phyloP scores from a whole-genome alignment of 2,888 invertebrate genomes.

The Drosophila algonquin region DNA sequence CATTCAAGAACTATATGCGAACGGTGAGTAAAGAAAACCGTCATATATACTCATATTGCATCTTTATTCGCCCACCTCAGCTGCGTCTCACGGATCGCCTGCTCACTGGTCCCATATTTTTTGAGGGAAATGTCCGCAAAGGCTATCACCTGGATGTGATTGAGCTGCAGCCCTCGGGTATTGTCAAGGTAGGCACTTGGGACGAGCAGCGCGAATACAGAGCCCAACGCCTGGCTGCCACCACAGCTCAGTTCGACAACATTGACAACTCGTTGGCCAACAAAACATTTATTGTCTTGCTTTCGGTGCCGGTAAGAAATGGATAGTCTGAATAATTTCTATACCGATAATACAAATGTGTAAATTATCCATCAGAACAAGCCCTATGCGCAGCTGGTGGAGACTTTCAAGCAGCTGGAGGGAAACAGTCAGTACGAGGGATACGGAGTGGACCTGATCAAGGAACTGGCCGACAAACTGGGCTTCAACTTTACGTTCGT shows the following conservation, averaged over 20 bases:
- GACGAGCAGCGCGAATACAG: conserved; percentile 86
- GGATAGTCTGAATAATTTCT: background rate
- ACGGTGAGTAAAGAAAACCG: conserved; percentile 56
- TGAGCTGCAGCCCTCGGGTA: conserved; percentile 87
- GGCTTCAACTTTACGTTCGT: conserved; percentile 93
- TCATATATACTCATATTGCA: no score
- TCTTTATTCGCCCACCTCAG: conserved; percentile 39
- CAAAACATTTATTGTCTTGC: conserved; percentile 88
- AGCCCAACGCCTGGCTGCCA: conserved; percentile 84
- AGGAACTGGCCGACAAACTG: conserved; percentile 89
- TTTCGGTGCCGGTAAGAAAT: conserved; percentile 87
- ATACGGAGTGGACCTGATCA: conserved; percentile 93
- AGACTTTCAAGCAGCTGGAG: conserved; percentile 87
- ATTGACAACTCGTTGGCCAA: conserved; percentile 88
- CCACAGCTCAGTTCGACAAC: conserved; percentile 84
- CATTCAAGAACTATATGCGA: conserved; percentile 91
- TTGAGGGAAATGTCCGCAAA: conserved; percentile 91
- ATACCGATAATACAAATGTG: background rate
- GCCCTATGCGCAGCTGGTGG: conserved; percentile 94
- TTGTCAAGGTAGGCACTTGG: conserved; percentile 90
- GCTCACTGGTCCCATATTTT: conserved; percentile 90
- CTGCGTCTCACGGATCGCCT: conserved; percentile 66
- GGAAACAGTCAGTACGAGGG: conserved; percentile 94
- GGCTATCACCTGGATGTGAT: conserved; percentile 89
- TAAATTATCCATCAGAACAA: conserved; percentile 84